Evolutionary conservation across 2,113 vertebrate species (phyloP), one percentile per base, ranked within the genome.

Genomic region (Conger conger): DNA sequence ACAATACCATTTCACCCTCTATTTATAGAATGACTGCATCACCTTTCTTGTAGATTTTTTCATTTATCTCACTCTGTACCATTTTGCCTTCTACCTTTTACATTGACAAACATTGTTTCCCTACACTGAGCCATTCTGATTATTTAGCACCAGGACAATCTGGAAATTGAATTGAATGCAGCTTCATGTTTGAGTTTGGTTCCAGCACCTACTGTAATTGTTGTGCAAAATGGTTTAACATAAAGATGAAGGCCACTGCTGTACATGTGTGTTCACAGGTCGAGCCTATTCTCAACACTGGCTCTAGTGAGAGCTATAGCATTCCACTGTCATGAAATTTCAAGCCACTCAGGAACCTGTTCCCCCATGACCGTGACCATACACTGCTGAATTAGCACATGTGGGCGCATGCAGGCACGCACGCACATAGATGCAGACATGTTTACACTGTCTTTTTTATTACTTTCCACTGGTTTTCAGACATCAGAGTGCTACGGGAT

Each of bases 401-500:
- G 18, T 20, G 20, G 92, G 92, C 92, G 93, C 94, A 94, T 92
- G 85, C 83, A 85, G 87, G 92, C 90, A 94, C 42, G 9, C 83
- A 33, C 23, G 20, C 82, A 57, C 33, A 76, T 50, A 68, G 11
- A 83, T 33, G 42, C 50, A 42, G 91, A 92, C 92, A 91, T 91
- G 88, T 91, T 84, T 81, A 90, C 93, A 91, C 93, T 86, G 91
- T 92, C 92, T 94, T 95, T 95, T 95, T 94, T 94, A 94, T 93
- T 90, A 88, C 91, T 90, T 63, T 91, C 93, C 94, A 91, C 93
- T 91, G 94, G 90, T 94, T 95, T 94, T 96, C 94, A 95, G 94
- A 95, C 94, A 95, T 94, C 94, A 93, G 92, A 94, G 94, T 96
- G 94, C 95, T 94, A 95, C 93, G 92, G 94, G 95, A 95, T 94